A percentile compares a stretch with the other conserved stretches of the same genome.
These are phyloP conservation scores for Camptogramma bilineatum DNA, from an alignment of 2,888 invertebrate genomes.

Conservation along the genomic window DNA sequence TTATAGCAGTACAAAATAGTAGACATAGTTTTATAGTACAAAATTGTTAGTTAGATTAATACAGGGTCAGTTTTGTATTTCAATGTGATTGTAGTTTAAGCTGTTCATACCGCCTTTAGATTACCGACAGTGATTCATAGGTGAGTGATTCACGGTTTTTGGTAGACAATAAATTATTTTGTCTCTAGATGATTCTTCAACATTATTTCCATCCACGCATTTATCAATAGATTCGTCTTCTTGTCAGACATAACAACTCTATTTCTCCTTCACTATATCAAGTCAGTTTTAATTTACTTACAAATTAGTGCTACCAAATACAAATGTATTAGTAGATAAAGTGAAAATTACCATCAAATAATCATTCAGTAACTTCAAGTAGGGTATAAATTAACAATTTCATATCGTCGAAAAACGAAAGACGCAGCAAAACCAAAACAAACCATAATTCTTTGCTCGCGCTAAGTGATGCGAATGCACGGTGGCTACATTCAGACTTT, in stretches of 20 bases:
- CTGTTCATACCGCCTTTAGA: slow-evolving; percentile 78
- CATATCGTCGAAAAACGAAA: slow-evolving; percentile 49
- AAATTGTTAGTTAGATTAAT: slow-evolving; percentile 80
- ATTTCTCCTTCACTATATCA: slow-evolving; percentile 43
- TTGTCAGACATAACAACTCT: slow-evolving; percentile 45
- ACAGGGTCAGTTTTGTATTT: slow-evolving; percentile 86
- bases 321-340: slow-evolving; percentile 35
- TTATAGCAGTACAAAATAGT: slow-evolving; percentile 80
- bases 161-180: slow-evolving; percentile 49
- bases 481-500: slow-evolving; percentile 61
- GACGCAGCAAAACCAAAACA: slow-evolving; percentile 65
- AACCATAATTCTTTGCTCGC: slow-evolving; percentile 61
- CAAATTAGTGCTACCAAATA: slow-evolving; percentile 40
- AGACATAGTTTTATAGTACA: slow-evolving; percentile 82
- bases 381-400: slow-evolving; percentile 50
- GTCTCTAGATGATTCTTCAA: slow-evolving; percentile 26
- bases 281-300: slow-evolving; percentile 35
- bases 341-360: slow-evolving; percentile 48
- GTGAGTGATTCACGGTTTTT: slow-evolving; percentile 60
- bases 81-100: slow-evolving; percentile 85
- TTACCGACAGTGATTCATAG: slow-evolving; percentile 73
- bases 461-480: slow-evolving; percentile 59
- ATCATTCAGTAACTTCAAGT: slow-evolving; percentile 43
- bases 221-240: slow-evolving; percentile 49
- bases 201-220: slow-evolving; percentile 39